Evolutionary conservation across 2,113 vertebrate genomes (phyloP).

Genomic region (Mobula hypostoma): DNA sequence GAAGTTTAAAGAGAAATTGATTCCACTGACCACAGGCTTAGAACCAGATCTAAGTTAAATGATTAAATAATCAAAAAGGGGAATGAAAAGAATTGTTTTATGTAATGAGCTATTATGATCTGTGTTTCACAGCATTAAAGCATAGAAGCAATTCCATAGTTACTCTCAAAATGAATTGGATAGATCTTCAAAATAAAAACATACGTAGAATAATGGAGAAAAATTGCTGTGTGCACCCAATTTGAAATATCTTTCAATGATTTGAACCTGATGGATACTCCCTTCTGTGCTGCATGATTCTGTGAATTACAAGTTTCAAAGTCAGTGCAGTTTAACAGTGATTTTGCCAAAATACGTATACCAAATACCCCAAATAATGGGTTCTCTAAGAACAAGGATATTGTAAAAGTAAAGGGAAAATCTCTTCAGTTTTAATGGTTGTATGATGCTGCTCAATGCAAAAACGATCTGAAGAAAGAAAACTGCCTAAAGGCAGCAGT

Average conservation of each 20-base stretch:
- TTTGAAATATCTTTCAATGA: background rate
- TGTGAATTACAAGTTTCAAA: too few species aligned
- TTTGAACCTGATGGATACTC: too few species aligned
- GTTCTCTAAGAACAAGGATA: background rate
- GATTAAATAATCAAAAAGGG: too few species aligned
- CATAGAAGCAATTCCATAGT: too few species aligned
- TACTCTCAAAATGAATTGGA: background rate
- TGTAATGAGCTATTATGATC: too few species aligned
- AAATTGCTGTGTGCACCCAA: background rate
- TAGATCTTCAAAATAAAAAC: background rate
- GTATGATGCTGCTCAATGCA: background rate
- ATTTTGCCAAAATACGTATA: background rate
- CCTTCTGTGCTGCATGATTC: too few species aligned
- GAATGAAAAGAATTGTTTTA: too few species aligned
- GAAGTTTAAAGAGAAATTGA: too few species aligned
- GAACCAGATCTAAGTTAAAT: too few species aligned
- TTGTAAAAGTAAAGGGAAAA: background rate
- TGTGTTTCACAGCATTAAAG: too few species aligned
- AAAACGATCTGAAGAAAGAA: background rate
- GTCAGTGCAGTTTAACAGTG: too few species aligned
- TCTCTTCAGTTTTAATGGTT: background rate
- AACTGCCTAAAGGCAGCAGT: background rate
- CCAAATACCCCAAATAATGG: background rate
- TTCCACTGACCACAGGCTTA: too few species aligned
- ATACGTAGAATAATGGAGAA: background rate